phyloP scores from a whole-genome alignment of 2,888 invertebrate genomes.

The Zaprionus lineosus region DNA sequence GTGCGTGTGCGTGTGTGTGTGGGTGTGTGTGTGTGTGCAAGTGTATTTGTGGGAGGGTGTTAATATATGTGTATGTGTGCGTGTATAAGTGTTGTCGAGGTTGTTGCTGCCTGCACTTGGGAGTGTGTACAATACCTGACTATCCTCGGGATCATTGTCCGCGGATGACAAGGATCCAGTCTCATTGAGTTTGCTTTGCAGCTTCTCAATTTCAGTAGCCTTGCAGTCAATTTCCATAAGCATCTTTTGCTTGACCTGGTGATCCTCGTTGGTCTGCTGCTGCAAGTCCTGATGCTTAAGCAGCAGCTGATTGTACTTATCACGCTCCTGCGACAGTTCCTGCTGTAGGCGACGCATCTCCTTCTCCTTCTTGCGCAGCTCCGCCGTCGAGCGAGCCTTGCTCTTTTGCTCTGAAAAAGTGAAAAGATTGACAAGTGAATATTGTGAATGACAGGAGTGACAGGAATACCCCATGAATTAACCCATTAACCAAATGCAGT shows the following conservation, averaged over 20 bases:
- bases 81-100: no score
- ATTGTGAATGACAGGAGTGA: no score
- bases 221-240: constrained; percentile 99
- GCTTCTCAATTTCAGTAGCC: constrained; percentile 96
- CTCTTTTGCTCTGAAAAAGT: constrained; percentile 88
- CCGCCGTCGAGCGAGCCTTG: constrained; percentile 90
- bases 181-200: constrained; percentile 94
- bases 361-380: constrained; percentile 94
- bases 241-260: constrained; percentile 87
- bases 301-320: constrained; percentile 95
- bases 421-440: not conserved
- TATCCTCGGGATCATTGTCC: constrained; percentile 91
- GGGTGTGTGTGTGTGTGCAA: not conserved
- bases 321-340: constrained; percentile 95
- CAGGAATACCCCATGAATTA: no score
- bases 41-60: no score
- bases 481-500: no score
- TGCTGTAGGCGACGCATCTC: constrained; percentile 97
- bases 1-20: constrained; percentile 8
- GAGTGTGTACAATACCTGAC: constrained; percentile 81
- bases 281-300: constrained; percentile 93
- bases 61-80: constrained; percentile 1
- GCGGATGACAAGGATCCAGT: constrained; percentile 95
- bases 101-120: no score
- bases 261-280: constrained; percentile 92